These are phyloP conservation scores for Pharmacophagus antenor DNA, from an alignment of 2,888 invertebrate genomes.

Conservation along the genomic window DNA sequence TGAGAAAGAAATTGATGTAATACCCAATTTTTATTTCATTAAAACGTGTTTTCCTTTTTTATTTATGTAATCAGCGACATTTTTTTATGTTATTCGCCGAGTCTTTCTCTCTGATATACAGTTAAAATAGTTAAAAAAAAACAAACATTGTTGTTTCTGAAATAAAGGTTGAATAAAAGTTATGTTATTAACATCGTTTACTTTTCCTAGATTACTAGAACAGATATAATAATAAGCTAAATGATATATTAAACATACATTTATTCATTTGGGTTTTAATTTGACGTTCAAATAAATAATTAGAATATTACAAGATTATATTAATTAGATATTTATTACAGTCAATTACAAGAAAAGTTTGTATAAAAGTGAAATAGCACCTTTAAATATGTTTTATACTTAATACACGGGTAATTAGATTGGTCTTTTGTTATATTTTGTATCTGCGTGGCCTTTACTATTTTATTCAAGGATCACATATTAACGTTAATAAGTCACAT, in stretches of 20 bases:
- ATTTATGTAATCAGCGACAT: constrained; percentile 8
- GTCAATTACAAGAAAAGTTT: neutral
- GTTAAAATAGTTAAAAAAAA: neutral
- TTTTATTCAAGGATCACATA: constrained; percentile 1
- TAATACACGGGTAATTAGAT: neutral
- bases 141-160: neutral
- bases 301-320: too few species aligned
- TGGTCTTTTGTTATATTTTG: neutral
- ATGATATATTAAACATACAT: too few species aligned
- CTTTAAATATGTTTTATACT: neutral
- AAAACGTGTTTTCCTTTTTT: constrained; percentile 4
- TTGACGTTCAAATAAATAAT: too few species aligned
- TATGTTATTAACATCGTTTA: too few species aligned
- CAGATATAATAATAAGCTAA: too few species aligned
- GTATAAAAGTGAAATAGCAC: neutral
- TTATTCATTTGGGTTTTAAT: too few species aligned
- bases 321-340: neutral
- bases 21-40: constrained; percentile 16
- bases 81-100: neutral
- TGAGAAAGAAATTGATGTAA: constrained; percentile 13
- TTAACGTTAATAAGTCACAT: constrained; percentile 10
- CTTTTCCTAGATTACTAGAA: too few species aligned
- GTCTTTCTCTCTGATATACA: constrained; percentile 8
- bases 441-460: neutral
- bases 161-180: neutral